Base-by-base conservation (phyloP, 2,113 vertebrate species). In the Oncorhynchus tshawytscha region DNA sequence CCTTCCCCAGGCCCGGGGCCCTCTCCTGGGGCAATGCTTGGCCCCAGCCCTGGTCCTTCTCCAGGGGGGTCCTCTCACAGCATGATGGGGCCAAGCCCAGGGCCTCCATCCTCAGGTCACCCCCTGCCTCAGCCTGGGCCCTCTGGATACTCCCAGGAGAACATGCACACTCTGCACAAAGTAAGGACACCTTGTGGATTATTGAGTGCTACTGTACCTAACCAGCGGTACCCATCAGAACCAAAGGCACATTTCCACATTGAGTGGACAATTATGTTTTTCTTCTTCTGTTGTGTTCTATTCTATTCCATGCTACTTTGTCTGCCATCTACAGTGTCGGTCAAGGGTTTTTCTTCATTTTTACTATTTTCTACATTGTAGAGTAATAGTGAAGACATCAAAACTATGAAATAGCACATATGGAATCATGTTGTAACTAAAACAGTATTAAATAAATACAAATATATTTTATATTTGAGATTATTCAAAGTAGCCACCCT, bases 1-100 rank as follows among this genome's bases (percentile, higher is more conserved):
- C 95, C 95, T 12, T 96, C 95, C 0, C 96, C 96, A 0, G 96
- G 96, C 3, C 96, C 95, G 0, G 96, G n/a, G 0, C 96, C 95
- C 27, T 97, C 96, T 0, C 96, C 96, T 0, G 94, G 95, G 13
- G 92, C 95, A 5, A 95, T 97, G 95, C 25, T 97, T 78, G 96
- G 96, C 2, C 96, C 96, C 62, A 95, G 95, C 67, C 95, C 96
- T 0, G 96, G 96, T 0, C 96, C 96, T 20, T 97, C 95, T 0
- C 95, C 96, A 0, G 96, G 96, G n/a, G 20, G n/a, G 65, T 97
- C 96, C 2, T 89, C 95, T 3, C 96, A 97, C 82, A 95, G 94
- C 29, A 97, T 97, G 95, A 96, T 97, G 96, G 96, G 96, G 8
- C 96, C 96, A 82, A 97, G 96, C 81, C 95, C 96, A 0, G 96